Conservation (phyloP, 2,797 vertebrate genomes). For the Xyrichtys novacula region DNA sequence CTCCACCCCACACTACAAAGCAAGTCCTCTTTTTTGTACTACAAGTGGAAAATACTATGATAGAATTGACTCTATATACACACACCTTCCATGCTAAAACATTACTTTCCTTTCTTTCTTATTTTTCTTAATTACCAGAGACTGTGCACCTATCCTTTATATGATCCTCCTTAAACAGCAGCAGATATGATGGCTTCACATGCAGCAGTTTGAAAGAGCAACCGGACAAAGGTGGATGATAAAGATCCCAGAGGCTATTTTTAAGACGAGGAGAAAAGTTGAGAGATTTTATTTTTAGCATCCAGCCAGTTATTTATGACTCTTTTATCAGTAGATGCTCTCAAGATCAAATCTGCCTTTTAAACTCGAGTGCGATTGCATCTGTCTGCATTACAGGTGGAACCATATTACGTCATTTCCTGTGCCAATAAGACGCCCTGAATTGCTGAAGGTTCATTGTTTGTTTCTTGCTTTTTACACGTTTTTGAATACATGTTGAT, state of each 20-base stretch:
- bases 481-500: not conserved
- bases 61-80: slow-evolving; percentile 63
- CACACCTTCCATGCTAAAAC: slow-evolving; percentile 65
- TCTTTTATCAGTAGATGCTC: slow-evolving; percentile 11
- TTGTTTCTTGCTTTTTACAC: slow-evolving; percentile 5
- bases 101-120: slow-evolving; percentile 1
- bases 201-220: slow-evolving; percentile 17
- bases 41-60: slow-evolving; percentile 75
- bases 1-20: slow-evolving; percentile 62
- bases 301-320: slow-evolving; percentile 19
- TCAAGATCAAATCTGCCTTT: slow-evolving; percentile 22
- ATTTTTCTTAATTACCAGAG: slow-evolving; percentile 34
- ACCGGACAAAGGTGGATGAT: slow-evolving; percentile 5
- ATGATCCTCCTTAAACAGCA: slow-evolving; percentile 35
- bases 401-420: slow-evolving; percentile 6
- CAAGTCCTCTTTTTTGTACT: slow-evolving; percentile 66
- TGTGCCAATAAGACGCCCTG: slow-evolving; percentile 2
- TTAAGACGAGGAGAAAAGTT: slow-evolving; percentile 16
- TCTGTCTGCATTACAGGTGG: slow-evolving; percentile 14
- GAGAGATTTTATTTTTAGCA: slow-evolving; percentile 47
- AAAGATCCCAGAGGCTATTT: slow-evolving; percentile 17
- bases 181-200: slow-evolving; percentile 28
- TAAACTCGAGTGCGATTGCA: slow-evolving; percentile 13
- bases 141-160: slow-evolving; percentile 27
- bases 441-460: slow-evolving; percentile 5